These are phyloP conservation scores for Creontiades dilutus DNA, from an alignment of 2,888 invertebrate species.

Conservation along the genomic window DNA sequence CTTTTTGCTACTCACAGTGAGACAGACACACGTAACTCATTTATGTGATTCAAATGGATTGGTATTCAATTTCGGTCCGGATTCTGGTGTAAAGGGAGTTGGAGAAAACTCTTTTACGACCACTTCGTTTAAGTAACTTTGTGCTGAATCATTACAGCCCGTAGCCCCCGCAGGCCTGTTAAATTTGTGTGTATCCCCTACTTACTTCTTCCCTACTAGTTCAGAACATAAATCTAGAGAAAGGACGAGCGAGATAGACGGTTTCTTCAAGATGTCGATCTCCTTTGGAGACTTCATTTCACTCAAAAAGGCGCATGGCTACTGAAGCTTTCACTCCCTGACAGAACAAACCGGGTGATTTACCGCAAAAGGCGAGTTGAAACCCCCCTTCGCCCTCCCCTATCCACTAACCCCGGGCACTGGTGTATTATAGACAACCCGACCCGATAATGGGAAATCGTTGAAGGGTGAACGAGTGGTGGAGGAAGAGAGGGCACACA, in stretches of 20 bases:
- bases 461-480: constrained; percentile 43
- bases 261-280: not conserved
- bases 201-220: not conserved
- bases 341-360: constrained; percentile 27
- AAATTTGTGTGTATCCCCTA: no score
- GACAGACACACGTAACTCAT: no score
- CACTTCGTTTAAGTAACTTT: no score
- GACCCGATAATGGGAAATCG: constrained; percentile 50
- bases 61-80: no score
- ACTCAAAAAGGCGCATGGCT: constrained; percentile 1
- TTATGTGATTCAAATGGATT: no score
- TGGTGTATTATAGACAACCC: constrained; percentile 3
- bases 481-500: not conserved
- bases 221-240: not conserved
- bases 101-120: no score
- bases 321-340: constrained; percentile 26
- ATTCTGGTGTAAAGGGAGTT: no score
- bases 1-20: no score
- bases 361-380: not conserved
- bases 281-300: not conserved
- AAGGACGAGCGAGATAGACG: not conserved
- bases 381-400: not conserved
- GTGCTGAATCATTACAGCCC: no score
- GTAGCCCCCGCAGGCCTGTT: no score
- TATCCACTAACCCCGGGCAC: not conserved